Evolutionary conservation across 2,797 vertebrate genomes (phyloP).

Genomic region (Oreonectes daqikongensis): DNA sequence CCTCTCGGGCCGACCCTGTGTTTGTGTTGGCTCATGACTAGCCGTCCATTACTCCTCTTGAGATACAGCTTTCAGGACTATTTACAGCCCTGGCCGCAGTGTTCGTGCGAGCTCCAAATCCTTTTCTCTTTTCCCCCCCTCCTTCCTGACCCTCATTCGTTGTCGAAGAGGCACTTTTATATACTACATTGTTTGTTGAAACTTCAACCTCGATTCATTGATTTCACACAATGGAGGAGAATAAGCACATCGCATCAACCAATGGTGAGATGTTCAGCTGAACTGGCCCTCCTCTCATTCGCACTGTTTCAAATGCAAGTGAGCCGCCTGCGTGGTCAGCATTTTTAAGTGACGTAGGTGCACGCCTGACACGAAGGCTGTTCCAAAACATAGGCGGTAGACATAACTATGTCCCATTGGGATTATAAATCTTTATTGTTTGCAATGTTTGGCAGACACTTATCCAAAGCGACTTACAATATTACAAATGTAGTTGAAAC

Average conservation of each 20-base stretch:
- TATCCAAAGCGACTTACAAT: neutral
- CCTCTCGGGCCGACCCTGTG: constrained; percentile 70
- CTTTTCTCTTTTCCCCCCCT: constrained; percentile 55
- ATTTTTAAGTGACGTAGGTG: neutral
- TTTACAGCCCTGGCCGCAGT: constrained; percentile 74
- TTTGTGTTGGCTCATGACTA: constrained; percentile 79
- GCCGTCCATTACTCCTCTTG: constrained; percentile 79
- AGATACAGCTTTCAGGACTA: constrained; percentile 76
- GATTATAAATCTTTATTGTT: neutral
- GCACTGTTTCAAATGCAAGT: neutral
- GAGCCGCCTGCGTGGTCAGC: neutral
- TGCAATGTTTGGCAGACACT: neutral
- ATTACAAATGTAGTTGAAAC: no score
- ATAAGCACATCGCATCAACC: constrained; percentile 39
- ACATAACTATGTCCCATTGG: neutral
- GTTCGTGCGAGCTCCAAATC: constrained; percentile 74
- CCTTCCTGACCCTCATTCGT: constrained; percentile 25
- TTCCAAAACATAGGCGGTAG: neutral
- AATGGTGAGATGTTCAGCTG: constrained; percentile 46
- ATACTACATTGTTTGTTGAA: constrained; percentile 63
- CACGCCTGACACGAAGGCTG: neutral
- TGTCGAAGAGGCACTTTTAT: constrained; percentile 54
- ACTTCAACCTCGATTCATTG: constrained; percentile 57
- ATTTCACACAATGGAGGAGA: constrained; percentile 38
- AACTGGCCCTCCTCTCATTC: neutral